Evolutionary conservation across 2,888 invertebrate genomes (phyloP).

Genomic region (Tinea trinotella): DNA sequence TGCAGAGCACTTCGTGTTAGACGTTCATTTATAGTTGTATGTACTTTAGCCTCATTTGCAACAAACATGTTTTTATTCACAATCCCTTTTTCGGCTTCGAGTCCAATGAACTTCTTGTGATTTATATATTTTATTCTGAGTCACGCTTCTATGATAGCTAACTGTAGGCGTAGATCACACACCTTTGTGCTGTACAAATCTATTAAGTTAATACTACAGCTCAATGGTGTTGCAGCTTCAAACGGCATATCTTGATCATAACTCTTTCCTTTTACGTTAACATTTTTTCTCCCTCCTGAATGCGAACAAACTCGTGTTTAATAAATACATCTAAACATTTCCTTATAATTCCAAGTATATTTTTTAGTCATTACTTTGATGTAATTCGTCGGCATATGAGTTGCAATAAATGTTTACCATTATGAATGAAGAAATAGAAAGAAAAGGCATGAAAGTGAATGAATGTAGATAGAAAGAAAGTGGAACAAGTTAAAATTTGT

Average conservation of each 20-base stretch:
- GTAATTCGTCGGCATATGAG: too few relatives aligned
- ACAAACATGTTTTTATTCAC: conserved; percentile 31
- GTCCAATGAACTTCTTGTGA: conserved; percentile 38
- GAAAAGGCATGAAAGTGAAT: too few relatives aligned
- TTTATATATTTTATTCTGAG: conserved; percentile 19
- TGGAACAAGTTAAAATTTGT: too few relatives aligned
- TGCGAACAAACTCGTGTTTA: background rate
- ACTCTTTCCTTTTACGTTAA: conserved; percentile 3
- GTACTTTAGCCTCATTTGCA: conserved; percentile 36
- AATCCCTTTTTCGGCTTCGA: conserved; percentile 36
- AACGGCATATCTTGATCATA: conserved; percentile 10
- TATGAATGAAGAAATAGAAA: too few relatives aligned
- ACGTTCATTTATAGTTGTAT: conserved; percentile 38
- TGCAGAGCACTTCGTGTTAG: conserved; percentile 27
- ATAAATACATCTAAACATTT: background rate
- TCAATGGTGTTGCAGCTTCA: conserved; percentile 4
- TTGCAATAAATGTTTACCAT: too few relatives aligned
- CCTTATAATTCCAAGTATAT: background rate
- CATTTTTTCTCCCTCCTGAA: background rate
- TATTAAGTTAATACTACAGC: conserved; percentile 4
- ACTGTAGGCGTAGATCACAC: conserved; percentile 17
- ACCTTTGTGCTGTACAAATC: conserved; percentile 13
- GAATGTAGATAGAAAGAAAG: too few relatives aligned
- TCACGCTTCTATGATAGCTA: conserved; percentile 12
- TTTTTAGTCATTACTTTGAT: background rate